phyloP scores from a whole-genome alignment of 1,140 invertebrate genomes.

The Aphelenchoides fujianensis region DNA sequence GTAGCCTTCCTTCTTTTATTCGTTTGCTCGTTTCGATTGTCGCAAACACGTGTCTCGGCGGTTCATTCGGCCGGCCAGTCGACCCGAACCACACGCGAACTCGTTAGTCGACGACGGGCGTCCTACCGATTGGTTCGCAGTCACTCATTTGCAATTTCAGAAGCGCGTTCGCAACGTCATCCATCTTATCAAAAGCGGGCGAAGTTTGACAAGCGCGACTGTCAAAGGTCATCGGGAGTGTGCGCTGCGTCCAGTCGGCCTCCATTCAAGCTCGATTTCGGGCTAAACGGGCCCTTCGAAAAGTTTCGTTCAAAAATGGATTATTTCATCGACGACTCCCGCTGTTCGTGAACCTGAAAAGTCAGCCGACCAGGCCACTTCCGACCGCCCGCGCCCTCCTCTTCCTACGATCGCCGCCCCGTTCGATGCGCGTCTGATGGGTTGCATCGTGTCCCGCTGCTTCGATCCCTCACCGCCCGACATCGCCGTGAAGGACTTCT shows the following conservation, averaged over 20 bases:
- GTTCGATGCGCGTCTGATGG: slow-evolving; percentile 20
- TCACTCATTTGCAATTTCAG: slow-evolving; percentile 1
- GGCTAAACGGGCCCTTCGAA: too few relatives aligned
- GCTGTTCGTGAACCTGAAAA: neutral
- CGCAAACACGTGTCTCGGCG: too few relatives aligned
- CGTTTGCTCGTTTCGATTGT: too few relatives aligned
- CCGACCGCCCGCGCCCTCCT: neutral
- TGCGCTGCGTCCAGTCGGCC: neutral
- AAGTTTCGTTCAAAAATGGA: neutral
- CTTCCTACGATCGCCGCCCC: neutral
- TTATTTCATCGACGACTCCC: too few relatives aligned
- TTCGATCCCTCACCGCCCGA: slow-evolving; percentile 34
- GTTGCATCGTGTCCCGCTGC: slow-evolving; percentile 27
- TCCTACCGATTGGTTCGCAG: neutral
- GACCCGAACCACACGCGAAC: neutral
- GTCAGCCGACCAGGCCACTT: neutral
- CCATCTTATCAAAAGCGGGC: neutral
- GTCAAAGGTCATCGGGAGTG: neutral
- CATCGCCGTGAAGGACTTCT: slow-evolving; percentile 19
- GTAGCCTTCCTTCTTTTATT: too few relatives aligned
- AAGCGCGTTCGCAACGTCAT: neutral
- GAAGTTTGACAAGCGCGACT: neutral
- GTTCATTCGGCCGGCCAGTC: too few relatives aligned
- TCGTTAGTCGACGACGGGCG: neutral
- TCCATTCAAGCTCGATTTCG: too few relatives aligned